Evolutionary conservation across 2,888 invertebrate genomes (phyloP).

Genomic region (Dolichomitus sp.): DNA sequence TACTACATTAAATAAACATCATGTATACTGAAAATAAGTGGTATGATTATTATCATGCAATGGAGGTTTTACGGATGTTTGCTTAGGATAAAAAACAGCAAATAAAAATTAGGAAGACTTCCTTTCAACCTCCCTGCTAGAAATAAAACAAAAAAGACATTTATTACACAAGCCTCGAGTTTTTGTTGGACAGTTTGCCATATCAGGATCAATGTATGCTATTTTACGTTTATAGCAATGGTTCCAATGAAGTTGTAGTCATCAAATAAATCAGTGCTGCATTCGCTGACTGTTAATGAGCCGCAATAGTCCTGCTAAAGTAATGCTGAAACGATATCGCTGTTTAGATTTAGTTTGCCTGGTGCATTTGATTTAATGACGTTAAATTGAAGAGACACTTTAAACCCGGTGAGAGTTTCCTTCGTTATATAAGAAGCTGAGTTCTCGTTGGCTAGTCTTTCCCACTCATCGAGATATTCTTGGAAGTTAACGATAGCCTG

Average conservation of each 20-base stretch:
- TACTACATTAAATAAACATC: too few species aligned
- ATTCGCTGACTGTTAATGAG: neutral
- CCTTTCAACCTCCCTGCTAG: too few species aligned
- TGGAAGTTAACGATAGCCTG: neutral
- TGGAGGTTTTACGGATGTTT: too few species aligned
- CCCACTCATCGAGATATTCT: slow-evolving; percentile 31
- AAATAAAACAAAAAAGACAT: neutral
- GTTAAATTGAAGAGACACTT: slow-evolving; percentile 26
- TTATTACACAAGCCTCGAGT: neutral
- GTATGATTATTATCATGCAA: too few species aligned
- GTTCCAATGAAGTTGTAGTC: neutral
- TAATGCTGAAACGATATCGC: neutral
- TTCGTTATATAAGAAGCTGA: neutral
- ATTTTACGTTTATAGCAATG: neutral
- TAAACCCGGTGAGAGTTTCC: slow-evolving; percentile 47
- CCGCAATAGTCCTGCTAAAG: neutral
- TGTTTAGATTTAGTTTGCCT: too few species aligned
- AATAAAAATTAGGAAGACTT: too few species aligned
- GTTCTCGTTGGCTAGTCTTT: neutral
- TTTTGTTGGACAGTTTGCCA: neutral
- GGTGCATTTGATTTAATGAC: neutral
- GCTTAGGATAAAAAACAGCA: too few species aligned
- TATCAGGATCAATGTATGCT: neutral
- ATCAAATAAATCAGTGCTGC: neutral
- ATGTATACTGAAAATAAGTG: too few species aligned